Conservation (phyloP, 2,888 invertebrate genomes). For the Parnassius mnemosyne region DNA sequence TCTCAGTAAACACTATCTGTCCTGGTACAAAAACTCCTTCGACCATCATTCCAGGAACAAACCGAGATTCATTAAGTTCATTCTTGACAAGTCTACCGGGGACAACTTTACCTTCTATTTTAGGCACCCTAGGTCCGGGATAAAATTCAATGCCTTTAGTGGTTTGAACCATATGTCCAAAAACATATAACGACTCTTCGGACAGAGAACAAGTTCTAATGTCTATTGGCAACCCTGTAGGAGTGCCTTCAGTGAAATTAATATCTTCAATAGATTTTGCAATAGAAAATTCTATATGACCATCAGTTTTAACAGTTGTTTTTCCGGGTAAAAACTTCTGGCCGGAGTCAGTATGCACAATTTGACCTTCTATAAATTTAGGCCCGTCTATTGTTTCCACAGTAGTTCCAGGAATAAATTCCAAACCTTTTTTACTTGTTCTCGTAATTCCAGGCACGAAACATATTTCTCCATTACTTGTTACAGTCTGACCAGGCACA, state of each 20-base stretch:
- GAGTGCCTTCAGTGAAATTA: conserved; percentile 75
- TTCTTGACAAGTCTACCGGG: conserved; percentile 83
- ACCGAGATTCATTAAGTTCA: conserved; percentile 81
- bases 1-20: conserved; percentile 84
- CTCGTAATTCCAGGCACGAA: conserved; percentile 83
- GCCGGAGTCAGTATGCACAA: conserved; percentile 80
- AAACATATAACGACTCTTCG: conserved; percentile 78
- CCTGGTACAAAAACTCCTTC: conserved; percentile 85
- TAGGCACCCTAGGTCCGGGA: conserved; percentile 77
- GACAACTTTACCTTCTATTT: conserved; percentile 80
- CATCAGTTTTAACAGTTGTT: conserved; percentile 71
- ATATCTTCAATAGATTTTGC: conserved; percentile 81
- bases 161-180: conserved; percentile 85
- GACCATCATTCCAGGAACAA: conserved; percentile 85
- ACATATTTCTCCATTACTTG: conserved; percentile 70
- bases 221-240: conserved; percentile 80
- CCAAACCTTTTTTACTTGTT: conserved; percentile 58
- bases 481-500: conserved; percentile 83
- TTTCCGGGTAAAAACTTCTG: conserved; percentile 83
- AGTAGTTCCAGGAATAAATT: conserved; percentile 82
- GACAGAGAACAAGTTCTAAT: conserved; percentile 76
- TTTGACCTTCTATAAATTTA: conserved; percentile 84
- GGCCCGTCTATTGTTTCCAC: conserved; percentile 82
- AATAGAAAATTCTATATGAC: conserved; percentile 79
- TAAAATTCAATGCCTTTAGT: conserved; percentile 84